phyloP scores from a whole-genome alignment of 2,113 vertebrate species.

The Rhinichthys klamathensis region DNA sequence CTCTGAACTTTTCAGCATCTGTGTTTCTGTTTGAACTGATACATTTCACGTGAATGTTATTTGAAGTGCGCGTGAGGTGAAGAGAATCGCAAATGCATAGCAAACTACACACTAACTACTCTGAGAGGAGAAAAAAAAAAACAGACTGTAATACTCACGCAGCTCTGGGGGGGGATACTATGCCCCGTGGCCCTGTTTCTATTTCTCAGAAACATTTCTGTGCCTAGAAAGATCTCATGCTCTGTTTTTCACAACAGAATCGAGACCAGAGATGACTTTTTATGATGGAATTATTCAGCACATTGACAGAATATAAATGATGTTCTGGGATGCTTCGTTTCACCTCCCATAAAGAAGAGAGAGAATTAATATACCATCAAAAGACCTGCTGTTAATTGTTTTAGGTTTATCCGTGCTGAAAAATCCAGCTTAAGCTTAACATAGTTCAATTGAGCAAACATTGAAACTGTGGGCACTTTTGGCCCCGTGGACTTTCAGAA shows the following conservation, averaged over 20 bases:
- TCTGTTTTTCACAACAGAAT: slow-evolving; percentile 14
- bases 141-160: neutral
- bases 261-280: slow-evolving; percentile 24
- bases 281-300: slow-evolving; percentile 21
- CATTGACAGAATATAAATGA: neutral
- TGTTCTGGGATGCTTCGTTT: neutral
- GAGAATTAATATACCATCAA: neutral
- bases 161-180: neutral
- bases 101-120: neutral
- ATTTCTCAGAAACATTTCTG: slow-evolving; percentile 17
- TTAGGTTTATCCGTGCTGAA: neutral
- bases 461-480: neutral
- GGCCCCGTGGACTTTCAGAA: neutral
- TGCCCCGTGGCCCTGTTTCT: slow-evolving; percentile 32
- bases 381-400: neutral
- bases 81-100: neutral
- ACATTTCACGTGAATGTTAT: neutral
- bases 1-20: neutral
- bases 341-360: neutral
- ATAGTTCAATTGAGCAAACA: neutral
- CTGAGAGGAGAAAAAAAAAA: neutral
- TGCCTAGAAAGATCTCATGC: slow-evolving; percentile 20
- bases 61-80: neutral
- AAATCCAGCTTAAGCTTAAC: neutral
- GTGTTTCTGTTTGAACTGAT: neutral